A percentile compares a stretch with the other conserved stretches of the same genome.
phyloP scores from a whole-genome alignment of 2,888 invertebrate genomes.

The Acanthoscelides obtectus region DNA sequence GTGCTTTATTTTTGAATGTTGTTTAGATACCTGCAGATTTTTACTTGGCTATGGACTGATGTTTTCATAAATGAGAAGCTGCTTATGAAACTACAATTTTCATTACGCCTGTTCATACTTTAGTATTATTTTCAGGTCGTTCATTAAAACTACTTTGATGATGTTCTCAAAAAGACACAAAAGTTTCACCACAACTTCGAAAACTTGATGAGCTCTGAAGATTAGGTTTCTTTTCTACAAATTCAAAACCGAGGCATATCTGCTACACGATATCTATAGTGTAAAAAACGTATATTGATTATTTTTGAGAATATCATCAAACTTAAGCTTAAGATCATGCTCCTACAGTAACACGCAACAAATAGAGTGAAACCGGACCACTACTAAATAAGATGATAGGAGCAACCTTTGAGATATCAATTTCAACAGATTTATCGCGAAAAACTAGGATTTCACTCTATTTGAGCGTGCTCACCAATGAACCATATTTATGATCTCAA shows the following conservation, averaged over 20 bases:
- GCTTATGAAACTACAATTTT: not conserved
- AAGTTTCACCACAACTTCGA: too few species aligned
- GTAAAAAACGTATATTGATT: too few species aligned
- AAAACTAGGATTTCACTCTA: not conserved
- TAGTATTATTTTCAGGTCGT: not conserved
- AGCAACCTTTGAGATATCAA: too few species aligned
- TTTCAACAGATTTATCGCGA: too few species aligned
- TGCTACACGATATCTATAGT: too few species aligned
- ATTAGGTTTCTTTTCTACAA: too few species aligned
- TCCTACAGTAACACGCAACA: not conserved
- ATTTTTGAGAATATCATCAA: not conserved
- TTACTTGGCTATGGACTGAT: conserved; percentile 43
- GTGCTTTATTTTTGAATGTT: conserved; percentile 46
- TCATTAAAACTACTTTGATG: not conserved
- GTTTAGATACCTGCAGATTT: conserved; percentile 47
- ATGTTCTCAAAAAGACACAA: not conserved
- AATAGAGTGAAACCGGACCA: not conserved
- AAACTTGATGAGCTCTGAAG: too few species aligned
- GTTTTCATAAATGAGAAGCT: conserved; percentile 30
- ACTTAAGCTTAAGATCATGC: not conserved
- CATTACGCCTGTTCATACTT: not conserved
- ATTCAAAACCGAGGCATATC: too few species aligned
- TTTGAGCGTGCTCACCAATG: not conserved
- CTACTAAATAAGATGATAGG: not conserved
- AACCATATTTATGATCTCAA: not conserved